Evolutionary conservation across 2,888 invertebrate species (phyloP), one percentile per base, ranked within the genome.

Genomic region (Drosophila differens): DNA sequence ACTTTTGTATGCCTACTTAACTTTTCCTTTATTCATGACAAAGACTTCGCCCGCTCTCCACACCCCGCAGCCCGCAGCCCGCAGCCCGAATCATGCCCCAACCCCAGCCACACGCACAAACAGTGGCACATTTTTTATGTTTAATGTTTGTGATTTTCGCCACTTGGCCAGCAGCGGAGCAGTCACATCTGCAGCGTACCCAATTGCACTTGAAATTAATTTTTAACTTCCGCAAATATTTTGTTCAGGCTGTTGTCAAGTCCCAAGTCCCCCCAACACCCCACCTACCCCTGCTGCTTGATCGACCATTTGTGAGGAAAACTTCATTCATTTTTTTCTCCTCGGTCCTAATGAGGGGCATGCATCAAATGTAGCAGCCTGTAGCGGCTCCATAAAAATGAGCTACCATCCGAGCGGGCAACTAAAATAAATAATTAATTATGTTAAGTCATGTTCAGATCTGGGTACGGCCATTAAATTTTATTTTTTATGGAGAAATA

Each of bases 151-250:
- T 85, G 87, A 86, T 86, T 84, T 83, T 71, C 22, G 74, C 78
- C 78, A 70, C 61, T 73, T 70, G 64, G 63, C 57, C 79, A 54
- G 44, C 74, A 65, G 25, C 47, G 16, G 44, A 51, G 69, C 71
- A 73, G 73, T 77, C 80, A 81, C 81, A 82, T 75, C 78, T 72
- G 89, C 69, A 81, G 68, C 67, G 55, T 30, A 9, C 64, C 49
- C 75, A 65, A 71, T 75, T 68, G 89, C 81, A 80, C 81, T 81
- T 75, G 67, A 89, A 88, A 87, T 87, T 88, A 88, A 90, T 89
- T 89, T 87, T 87, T 89, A 89, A 87, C 87, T 89, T 87, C 85
- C 85, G 88, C 67, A 79, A 80, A 85, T 85, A 79, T 85, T 82
- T 82, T 74, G 64, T 57, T 57, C n/a, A 10, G 52, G 35, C 75